Evolutionary conservation across 2,797 vertebrate genomes (phyloP).

Genomic region (Hemitrygon akajei): DNA sequence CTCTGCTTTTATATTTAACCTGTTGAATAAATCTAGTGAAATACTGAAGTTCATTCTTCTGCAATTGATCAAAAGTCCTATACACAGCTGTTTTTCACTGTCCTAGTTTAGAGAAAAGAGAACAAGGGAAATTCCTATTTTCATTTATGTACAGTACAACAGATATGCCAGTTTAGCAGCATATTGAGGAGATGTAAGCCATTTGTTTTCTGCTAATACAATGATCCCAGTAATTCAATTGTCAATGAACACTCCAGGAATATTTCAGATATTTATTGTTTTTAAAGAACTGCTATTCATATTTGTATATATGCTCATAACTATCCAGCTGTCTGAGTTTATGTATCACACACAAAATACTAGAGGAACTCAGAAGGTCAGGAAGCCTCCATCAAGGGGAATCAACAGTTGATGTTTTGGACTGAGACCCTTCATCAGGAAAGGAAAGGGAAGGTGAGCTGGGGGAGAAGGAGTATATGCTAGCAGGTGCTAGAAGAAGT

Average conservation of each 20-base stretch:
- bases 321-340: background rate
- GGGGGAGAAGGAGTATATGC: no score
- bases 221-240: background rate
- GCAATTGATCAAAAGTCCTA: background rate
- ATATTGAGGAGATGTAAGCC: conserved; percentile 6
- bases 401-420: no score
- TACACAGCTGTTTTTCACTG: background rate
- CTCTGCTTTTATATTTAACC: background rate
- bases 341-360: no score
- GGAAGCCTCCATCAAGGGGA: no score
- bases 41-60: background rate
- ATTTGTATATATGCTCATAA: background rate
- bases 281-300: background rate
- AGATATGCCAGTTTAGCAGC: background rate
- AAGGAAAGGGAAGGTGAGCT: no score
- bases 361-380: no score
- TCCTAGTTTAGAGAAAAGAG: background rate
- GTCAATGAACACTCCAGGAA: background rate
- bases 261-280: background rate
- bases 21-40: background rate
- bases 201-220: background rate
- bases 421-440: no score
- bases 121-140: conserved; percentile 23
- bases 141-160: conserved; percentile 16
- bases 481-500: no score